Evolutionary conservation across 2,113 vertebrate genomes (phyloP), one percentile per base, ranked within the genome.

Genomic region (Ovis canadensis): DNA sequence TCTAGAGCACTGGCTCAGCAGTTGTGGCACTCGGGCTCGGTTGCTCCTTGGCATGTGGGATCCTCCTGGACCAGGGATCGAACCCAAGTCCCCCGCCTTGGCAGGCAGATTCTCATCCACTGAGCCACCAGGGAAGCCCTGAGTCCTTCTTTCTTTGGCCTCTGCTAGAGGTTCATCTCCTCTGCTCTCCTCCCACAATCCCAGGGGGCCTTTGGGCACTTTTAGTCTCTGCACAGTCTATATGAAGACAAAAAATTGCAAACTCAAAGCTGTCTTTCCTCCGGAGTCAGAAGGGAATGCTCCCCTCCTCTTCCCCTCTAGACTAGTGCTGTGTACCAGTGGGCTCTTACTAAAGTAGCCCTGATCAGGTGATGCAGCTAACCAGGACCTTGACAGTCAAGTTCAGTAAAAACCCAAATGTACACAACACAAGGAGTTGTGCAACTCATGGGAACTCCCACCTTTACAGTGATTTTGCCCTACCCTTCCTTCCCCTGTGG

Each of bases 331-430:
- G 29, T 81, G 59, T 57, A 71, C 77, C 83, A 50, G 77, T 0
- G 94, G 60, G 43, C 74, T 71, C 21, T 97, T 62, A 40, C 6
- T 55, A 36, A 94, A 94, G 91, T 50, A 55, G n/a, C 52, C 67
- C 57, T 43, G 31, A 55, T 92, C 80, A 89, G 80, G 80, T 36
- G 48, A 94, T 50, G 12, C 45, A 91, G 64, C 84, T 82, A 83
- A 85, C 77, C 78, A 55, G 83, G 80, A 83, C 86, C 77, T 67
- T 93, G 86, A 95, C 43, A 78, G 88, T 94, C 85, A 97, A 97
- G 90, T 95, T 95, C 90, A 89, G 50, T 92, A 88, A 98, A 97
- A 97, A 89, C 81, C 83, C 83, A 87, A 90, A 81, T 57, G 94
- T 87, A 80, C 97, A 60, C 60, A n/a, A 31, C 93, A 82, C 36